Evolutionary conservation across 2,888 invertebrate genomes (phyloP).

Genomic region (Muschampia plurimacula): DNA sequence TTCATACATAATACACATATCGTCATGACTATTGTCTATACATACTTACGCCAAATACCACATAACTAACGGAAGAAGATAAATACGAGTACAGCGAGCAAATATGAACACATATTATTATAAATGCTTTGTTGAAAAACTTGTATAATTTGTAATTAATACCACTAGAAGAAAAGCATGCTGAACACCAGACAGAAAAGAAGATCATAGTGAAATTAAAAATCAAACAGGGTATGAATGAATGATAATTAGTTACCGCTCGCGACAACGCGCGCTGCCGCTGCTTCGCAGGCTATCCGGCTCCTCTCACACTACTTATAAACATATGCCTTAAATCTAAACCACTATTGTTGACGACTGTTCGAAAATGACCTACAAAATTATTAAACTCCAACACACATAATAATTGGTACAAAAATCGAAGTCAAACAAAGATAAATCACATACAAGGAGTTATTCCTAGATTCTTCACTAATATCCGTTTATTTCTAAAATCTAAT

Average conservation of each 20-base stretch:
- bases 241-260: slow-evolving; percentile 36
- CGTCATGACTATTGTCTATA: not conserved
- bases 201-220: slow-evolving; percentile 20
- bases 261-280: slow-evolving; percentile 12
- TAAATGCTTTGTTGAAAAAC: not conserved
- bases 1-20: not conserved
- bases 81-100: not conserved
- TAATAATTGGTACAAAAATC: not conserved
- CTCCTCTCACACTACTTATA: slow-evolving; percentile 12
- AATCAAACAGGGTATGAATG: slow-evolving; percentile 33
- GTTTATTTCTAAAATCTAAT: not conserved
- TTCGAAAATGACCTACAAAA: not conserved
- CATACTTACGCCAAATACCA: not conserved
- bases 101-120: not conserved
- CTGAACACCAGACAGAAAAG: slow-evolving; percentile 18
- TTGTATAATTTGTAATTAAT: not conserved
- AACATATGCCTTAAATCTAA: not conserved
- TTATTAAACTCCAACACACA: not conserved
- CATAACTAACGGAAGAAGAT: not conserved
- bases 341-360: not conserved
- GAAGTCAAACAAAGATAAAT: not conserved
- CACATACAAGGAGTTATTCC: not conserved
- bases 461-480: not conserved
- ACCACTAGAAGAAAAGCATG: slow-evolving; percentile 9
- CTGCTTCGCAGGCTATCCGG: slow-evolving; percentile 8